Conservation (phyloP, 2,113 vertebrate species). For the Falcunculus frontatus region DNA sequence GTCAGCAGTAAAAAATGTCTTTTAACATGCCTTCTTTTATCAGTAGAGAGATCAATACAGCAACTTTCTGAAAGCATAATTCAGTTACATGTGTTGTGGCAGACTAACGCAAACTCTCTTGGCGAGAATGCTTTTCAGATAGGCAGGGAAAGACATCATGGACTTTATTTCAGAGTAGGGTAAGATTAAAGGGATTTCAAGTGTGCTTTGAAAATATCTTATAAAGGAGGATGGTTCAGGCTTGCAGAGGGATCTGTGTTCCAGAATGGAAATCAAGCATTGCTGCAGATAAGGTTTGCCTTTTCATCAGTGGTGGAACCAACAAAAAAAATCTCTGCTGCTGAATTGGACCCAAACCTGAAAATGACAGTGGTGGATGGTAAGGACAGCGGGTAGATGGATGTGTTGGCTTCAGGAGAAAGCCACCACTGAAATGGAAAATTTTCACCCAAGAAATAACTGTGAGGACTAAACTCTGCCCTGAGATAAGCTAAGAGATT, state of each 20-base stretch:
- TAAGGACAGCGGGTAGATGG: not conserved
- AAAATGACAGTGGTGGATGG: not conserved
- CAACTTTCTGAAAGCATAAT: slow-evolving; percentile 46
- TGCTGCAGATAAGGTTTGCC: not conserved
- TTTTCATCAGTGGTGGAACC: not conserved
- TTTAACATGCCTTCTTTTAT: slow-evolving; percentile 36
- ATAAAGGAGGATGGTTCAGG: not conserved
- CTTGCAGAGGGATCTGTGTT: not conserved
- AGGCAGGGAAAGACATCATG: not conserved
- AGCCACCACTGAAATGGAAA: not conserved
- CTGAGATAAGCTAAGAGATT: not conserved
- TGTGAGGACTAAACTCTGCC: not conserved
- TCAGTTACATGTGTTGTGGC: slow-evolving; percentile 12
- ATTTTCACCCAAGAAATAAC: not conserved
- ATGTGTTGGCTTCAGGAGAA: not conserved
- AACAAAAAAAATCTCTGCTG: not conserved
- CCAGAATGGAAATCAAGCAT: not conserved
- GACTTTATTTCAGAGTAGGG: not conserved
- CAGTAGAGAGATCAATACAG: slow-evolving; percentile 36
- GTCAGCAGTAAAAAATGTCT: slow-evolving; percentile 51
- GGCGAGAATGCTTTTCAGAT: not conserved
- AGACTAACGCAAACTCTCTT: not conserved
- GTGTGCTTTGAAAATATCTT: slow-evolving; percentile 3
- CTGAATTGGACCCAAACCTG: not conserved
- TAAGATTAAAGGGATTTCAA: slow-evolving; percentile 44